Conservation (phyloP, 2,888 invertebrate species). For the Acrocyrtus sp. region DNA sequence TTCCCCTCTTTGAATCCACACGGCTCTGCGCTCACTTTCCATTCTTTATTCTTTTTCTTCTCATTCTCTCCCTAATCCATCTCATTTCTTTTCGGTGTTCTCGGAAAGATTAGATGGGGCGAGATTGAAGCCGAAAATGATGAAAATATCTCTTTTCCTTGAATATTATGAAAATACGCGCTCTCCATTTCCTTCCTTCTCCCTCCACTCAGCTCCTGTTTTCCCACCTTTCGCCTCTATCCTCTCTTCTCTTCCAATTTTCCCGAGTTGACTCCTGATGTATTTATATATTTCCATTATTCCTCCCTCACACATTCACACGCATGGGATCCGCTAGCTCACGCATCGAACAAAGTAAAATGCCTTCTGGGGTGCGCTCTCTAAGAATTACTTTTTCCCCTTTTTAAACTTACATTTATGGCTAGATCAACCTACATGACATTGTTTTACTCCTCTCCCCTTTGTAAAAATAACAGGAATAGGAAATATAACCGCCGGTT, state of each 20-base stretch:
- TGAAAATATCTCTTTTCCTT: slow-evolving; percentile 23
- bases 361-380: no score
- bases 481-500: no score
- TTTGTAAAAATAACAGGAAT: no score
- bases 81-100: slow-evolving; percentile 40
- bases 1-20: background rate
- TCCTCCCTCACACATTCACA: no score
- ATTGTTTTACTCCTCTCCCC: no score
- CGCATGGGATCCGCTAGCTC: background rate
- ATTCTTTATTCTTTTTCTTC: background rate
- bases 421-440: no score
- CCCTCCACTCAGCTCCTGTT: background rate
- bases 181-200: no score
- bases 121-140: slow-evolving; percentile 48
- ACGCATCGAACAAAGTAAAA: background rate
- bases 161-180: no score
- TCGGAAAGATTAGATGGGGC: slow-evolving; percentile 44
- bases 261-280: slow-evolving; percentile 12
- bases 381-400: no score
- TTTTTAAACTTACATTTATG: no score
- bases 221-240: background rate
- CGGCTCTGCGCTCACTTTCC: background rate
- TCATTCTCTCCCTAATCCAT: slow-evolving; percentile 34
- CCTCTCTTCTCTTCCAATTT: slow-evolving; percentile 10
- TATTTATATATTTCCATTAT: slow-evolving; percentile 38